Conservation (phyloP, 2,113 vertebrate species). For the Phalacrocorax carbo region DNA sequence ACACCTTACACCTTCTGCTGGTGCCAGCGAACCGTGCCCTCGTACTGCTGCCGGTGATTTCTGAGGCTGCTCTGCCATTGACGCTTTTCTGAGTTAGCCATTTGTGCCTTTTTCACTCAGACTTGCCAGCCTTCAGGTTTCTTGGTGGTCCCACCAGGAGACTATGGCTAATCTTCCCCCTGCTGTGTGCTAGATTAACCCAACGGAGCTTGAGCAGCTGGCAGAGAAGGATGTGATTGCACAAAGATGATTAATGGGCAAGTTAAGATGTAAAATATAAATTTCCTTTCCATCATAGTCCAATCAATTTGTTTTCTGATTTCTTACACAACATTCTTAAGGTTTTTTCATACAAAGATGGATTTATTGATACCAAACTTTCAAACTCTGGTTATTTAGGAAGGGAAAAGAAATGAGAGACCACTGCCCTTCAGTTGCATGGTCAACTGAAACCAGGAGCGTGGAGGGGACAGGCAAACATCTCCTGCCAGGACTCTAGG, state of each 20-base stretch:
- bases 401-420: neutral
- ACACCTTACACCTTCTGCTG: neutral
- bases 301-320: neutral
- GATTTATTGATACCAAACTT: neutral
- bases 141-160: neutral
- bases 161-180: no score
- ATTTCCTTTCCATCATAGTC: neutral
- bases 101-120: neutral
- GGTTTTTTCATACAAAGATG: neutral
- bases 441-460: neutral
- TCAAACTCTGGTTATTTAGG: neutral
- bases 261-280: neutral
- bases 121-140: neutral
- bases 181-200: neutral
- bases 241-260: neutral
- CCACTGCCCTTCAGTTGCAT: neutral
- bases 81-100: neutral
- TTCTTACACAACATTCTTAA: neutral
- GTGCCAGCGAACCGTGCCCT: neutral
- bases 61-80: neutral
- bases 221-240: neutral
- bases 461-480: neutral
- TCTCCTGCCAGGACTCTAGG: neutral
- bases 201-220: neutral
- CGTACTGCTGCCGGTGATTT: neutral